A percentile compares a stretch with the other conserved stretches of the same genome.
These are phyloP conservation scores for Procambarus virginalis DNA, from an alignment of 1,140 invertebrate species.

Conservation along the genomic window DNA sequence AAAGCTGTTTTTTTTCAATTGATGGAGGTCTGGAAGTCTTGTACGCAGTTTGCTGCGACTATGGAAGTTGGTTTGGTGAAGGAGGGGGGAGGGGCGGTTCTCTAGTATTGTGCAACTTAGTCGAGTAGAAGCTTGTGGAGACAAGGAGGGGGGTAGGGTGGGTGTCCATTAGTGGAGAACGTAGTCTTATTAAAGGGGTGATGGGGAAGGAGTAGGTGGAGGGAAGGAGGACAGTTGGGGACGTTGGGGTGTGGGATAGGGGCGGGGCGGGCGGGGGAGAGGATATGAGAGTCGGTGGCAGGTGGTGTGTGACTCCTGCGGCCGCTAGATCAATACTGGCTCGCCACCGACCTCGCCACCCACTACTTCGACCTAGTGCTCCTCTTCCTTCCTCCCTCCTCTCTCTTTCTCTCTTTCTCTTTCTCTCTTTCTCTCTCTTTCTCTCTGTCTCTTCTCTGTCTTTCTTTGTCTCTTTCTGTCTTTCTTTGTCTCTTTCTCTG, in stretches of 20 bases:
- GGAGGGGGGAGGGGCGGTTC: neutral
- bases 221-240: neutral
- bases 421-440: neutral
- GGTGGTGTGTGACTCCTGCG: neutral
- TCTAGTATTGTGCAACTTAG: neutral
- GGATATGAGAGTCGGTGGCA: neutral
- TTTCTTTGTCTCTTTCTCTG: constrained; percentile 32
- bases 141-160: neutral
- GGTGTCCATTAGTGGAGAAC: too few relatives aligned
- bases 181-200: too few relatives aligned
- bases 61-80: neutral
- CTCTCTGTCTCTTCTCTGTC: neutral
- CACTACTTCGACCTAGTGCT: neutral
- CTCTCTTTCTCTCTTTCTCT: neutral
- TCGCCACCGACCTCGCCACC: neutral
- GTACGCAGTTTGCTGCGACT: neutral
- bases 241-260: neutral
- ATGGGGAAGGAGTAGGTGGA: neutral
- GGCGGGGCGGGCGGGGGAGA: neutral
- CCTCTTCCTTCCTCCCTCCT: neutral
- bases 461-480: constrained; percentile 25
- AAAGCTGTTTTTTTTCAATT: too few relatives aligned
- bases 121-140: neutral
- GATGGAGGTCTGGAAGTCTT: neutral
- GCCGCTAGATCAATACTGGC: constrained; percentile 11